phyloP scores from a whole-genome alignment of 2,888 invertebrate genomes.

The Microctonus hyperodae region DNA sequence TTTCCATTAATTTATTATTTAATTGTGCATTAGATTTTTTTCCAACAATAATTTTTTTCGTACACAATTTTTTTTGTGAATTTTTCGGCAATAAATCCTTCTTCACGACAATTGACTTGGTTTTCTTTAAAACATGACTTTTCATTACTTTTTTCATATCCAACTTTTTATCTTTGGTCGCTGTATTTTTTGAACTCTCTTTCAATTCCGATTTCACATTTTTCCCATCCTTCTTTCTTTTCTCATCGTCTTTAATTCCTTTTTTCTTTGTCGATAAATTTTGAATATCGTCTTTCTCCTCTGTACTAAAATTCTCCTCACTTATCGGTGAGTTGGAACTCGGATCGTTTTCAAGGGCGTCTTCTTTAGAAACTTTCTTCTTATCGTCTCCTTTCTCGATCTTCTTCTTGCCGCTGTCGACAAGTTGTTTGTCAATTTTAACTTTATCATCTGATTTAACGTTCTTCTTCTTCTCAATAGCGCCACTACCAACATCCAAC shows the following conservation, averaged over 20 bases:
- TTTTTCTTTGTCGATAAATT: conserved; percentile 45
- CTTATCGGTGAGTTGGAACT: not conserved
- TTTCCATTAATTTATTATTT: conserved; percentile 56
- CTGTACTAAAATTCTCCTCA: conserved; percentile 42
- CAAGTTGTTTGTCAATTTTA: conserved; percentile 37
- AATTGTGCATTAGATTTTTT: conserved; percentile 53
- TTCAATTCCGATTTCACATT: conserved; percentile 49
- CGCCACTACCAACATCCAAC: conserved; percentile 5
- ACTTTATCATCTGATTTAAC: conserved; percentile 33
- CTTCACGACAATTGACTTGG: conserved; percentile 32
- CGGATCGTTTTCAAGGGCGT: conserved; percentile 44
- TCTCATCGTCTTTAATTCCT: conserved; percentile 47
- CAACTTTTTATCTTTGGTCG: conserved; percentile 55
- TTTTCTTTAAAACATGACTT: conserved; percentile 44
- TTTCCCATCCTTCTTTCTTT: conserved; percentile 56
- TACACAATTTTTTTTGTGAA: conserved; percentile 34
- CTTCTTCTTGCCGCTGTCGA: conserved; percentile 40
- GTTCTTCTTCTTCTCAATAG: conserved; percentile 33
- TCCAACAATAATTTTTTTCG: conserved; percentile 47
- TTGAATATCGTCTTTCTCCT: conserved; percentile 48
- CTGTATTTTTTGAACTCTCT: conserved; percentile 48
- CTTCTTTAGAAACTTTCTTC: conserved; percentile 39
- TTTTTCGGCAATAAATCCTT: conserved; percentile 35
- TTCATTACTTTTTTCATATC: conserved; percentile 55
- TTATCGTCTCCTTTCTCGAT: conserved; percentile 38